A percentile compares a stretch with the other conserved stretches of the same genome.
Conservation (phyloP, 2,113 vertebrate species). For the Cyphomyrus discorhynchus region DNA sequence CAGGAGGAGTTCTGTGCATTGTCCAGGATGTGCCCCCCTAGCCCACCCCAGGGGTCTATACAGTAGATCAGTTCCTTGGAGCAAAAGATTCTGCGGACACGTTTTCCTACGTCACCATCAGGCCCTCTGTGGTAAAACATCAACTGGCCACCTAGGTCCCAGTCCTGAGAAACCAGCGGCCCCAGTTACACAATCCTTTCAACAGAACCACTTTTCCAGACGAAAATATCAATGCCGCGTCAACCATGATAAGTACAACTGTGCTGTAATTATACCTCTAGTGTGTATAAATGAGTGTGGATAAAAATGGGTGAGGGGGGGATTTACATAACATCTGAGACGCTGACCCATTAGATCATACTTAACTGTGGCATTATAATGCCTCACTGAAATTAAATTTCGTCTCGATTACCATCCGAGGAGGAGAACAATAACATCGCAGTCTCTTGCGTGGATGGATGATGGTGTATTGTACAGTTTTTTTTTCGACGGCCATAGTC, state of each 20-base stretch:
- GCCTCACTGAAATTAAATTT: background rate
- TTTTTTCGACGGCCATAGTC: background rate
- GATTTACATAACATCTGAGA: constrained; percentile 13
- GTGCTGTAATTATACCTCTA: background rate
- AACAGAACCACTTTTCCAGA: background rate
- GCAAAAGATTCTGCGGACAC: background rate
- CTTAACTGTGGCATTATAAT: background rate
- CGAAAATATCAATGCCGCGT: background rate
- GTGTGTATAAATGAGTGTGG: background rate
- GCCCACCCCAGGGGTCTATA: background rate
- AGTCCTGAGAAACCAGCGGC: background rate
- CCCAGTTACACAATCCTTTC: background rate
- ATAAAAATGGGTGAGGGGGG: background rate
- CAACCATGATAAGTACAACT: background rate
- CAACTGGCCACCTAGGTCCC: background rate
- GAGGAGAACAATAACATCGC: background rate
- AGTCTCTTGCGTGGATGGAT: background rate
- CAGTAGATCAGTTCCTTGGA: background rate
- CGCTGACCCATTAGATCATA: background rate
- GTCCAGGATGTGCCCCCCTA: background rate
- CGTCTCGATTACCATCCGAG: background rate
- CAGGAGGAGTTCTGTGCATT: background rate
- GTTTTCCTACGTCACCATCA: background rate
- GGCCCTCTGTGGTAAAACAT: background rate
- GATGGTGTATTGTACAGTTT: background rate